phyloP scores from a whole-genome alignment of 2,888 invertebrate species.

The Cephus pygmeus region DNA sequence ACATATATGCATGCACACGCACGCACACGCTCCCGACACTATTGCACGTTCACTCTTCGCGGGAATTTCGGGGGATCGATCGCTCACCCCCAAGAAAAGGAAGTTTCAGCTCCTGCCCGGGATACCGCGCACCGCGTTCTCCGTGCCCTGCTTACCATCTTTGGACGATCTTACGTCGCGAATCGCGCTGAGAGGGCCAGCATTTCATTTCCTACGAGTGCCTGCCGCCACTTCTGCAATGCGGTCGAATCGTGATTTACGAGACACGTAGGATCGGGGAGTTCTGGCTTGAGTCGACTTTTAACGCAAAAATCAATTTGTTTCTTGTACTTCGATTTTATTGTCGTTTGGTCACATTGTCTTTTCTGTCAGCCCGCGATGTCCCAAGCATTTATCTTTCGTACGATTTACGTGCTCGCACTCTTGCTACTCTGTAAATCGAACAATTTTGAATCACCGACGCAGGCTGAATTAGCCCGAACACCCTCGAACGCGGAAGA shows the following conservation, averaged over 20 bases:
- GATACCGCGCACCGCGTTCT: background rate
- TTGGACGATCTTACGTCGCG: background rate
- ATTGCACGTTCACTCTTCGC: background rate
- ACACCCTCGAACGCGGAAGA: constrained; percentile 27
- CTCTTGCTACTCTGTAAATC: background rate
- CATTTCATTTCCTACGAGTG: background rate
- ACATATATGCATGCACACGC: no score
- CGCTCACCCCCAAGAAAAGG: constrained; percentile 5
- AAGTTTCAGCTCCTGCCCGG: background rate
- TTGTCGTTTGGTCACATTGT: background rate
- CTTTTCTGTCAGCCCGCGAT: background rate
- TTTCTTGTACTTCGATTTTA: background rate
- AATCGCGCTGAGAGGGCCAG: constrained; percentile 1
- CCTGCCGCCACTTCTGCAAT: background rate
- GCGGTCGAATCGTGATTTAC: background rate
- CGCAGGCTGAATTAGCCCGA: constrained; percentile 45
- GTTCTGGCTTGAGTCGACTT: background rate
- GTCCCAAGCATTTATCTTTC: background rate
- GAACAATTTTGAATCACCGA: constrained; percentile 16
- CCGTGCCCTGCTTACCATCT: background rate
- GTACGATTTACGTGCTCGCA: background rate
- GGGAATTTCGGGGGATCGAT: constrained; percentile 10
- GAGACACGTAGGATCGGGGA: background rate
- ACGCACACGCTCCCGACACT: background rate
- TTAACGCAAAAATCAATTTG: background rate